Evolutionary conservation across 2,113 vertebrate species (phyloP).

Genomic region (Pedetes capensis): DNA sequence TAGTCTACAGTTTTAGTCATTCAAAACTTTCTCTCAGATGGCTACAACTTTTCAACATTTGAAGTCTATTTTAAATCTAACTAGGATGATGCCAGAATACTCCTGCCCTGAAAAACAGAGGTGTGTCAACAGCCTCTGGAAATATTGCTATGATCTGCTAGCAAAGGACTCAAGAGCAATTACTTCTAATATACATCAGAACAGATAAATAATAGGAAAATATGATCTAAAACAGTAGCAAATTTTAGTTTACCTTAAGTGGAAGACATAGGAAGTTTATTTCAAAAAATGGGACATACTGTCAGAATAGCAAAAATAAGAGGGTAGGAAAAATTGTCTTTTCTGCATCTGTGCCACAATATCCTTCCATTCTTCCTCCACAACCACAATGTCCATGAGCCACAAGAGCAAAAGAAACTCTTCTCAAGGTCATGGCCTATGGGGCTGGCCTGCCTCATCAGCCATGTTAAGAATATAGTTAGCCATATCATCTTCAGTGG

Average conservation of each 20-base stretch:
- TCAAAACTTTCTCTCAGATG: slow-evolving; percentile 54
- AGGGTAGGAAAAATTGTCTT: background rate
- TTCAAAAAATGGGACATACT: slow-evolving; percentile 57
- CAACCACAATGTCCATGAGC: background rate
- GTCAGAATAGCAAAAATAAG: slow-evolving; percentile 67
- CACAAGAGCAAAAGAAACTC: background rate
- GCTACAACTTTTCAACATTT: slow-evolving; percentile 46
- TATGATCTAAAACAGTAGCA: slow-evolving; percentile 59
- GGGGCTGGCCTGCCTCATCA: slow-evolving; percentile 94
- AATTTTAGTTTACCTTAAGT: slow-evolving; percentile 69
- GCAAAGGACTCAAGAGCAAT: slow-evolving; percentile 64
- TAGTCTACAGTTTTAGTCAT: slow-evolving; percentile 53
- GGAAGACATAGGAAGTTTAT: slow-evolving; percentile 65
- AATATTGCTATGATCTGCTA: slow-evolving; percentile 50
- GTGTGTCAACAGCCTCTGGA: slow-evolving; percentile 62
- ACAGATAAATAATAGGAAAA: slow-evolving; percentile 51
- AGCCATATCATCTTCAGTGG: slow-evolving; percentile 95
- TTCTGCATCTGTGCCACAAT: slow-evolving; percentile 46
- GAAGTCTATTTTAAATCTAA: slow-evolving; percentile 50
- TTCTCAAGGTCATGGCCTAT: slow-evolving; percentile 86
- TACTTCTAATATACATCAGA: slow-evolving; percentile 63
- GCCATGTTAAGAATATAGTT: slow-evolving; percentile 97
- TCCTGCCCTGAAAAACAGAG: slow-evolving; percentile 34
- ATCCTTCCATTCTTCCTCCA: background rate
- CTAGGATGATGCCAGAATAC: slow-evolving; percentile 42